A percentile compares a stretch with the other conserved stretches of the same genome.
Conservation (phyloP, 1,140 invertebrate species). For the Drosophila orena region DNA sequence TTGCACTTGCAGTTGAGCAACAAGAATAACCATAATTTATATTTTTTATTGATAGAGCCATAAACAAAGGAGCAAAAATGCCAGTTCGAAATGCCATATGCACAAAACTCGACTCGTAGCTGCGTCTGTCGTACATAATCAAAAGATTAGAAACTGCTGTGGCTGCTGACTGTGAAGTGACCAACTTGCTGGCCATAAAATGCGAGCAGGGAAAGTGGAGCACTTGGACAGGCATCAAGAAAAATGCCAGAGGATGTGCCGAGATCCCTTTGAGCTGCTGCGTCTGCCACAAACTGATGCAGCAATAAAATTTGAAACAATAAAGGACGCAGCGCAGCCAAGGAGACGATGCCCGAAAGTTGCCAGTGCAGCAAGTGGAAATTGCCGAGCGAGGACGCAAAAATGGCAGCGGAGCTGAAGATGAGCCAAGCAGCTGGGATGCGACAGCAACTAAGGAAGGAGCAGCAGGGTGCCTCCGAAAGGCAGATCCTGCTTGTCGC, state of each 20-base stretch:
- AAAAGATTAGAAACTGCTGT: slow-evolving; percentile 73
- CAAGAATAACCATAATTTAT: slow-evolving; percentile 78
- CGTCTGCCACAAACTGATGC: slow-evolving; percentile 75
- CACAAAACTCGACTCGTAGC: slow-evolving; percentile 49
- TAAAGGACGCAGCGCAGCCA: slow-evolving; percentile 63
- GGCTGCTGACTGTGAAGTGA: slow-evolving; percentile 30
- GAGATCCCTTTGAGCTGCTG: slow-evolving; percentile 20
- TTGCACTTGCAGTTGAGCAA: slow-evolving; percentile 29
- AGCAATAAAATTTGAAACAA: slow-evolving; percentile 83
- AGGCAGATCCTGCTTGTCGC: slow-evolving; percentile 33
- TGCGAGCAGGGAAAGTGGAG: slow-evolving; percentile 52
- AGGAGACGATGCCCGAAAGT: slow-evolving; percentile 42
- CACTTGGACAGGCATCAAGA: slow-evolving; percentile 77
- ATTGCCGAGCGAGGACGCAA: slow-evolving; percentile 61
- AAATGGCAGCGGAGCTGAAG: slow-evolving; percentile 36
- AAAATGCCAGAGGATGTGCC: slow-evolving; percentile 61
- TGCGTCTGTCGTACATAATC: slow-evolving; percentile 79
- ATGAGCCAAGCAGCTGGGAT: slow-evolving; percentile 35
- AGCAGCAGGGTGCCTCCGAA: slow-evolving; percentile 54
- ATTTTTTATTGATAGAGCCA: slow-evolving; percentile 77
- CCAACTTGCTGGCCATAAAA: slow-evolving; percentile 62
- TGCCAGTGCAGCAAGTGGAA: slow-evolving; percentile 65
- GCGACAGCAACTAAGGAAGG: slow-evolving; percentile 41
- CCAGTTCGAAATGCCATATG: slow-evolving; percentile 56
- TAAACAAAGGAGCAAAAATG: slow-evolving; percentile 58